A percentile compares a stretch with the other conserved stretches of the same genome.
phyloP scores from a whole-genome alignment of 2,888 invertebrate species.

The Plagiodera versicolora region DNA sequence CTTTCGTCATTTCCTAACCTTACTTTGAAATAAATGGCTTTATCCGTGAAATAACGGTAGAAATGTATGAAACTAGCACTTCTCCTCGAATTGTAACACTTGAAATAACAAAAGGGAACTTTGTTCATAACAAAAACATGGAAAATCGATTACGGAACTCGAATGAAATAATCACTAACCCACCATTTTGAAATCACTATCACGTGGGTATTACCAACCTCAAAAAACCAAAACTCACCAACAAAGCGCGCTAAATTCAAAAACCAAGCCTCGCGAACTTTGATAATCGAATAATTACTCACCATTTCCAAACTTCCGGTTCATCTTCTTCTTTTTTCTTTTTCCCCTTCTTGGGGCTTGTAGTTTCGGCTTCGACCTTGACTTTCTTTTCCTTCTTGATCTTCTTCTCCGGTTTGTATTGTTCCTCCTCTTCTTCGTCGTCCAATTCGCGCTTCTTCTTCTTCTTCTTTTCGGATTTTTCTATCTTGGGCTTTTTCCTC shows the following conservation, averaged over 20 bases:
- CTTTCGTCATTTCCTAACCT: constrained; percentile 23
- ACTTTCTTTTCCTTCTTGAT: constrained; percentile 44
- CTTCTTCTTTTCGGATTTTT: constrained; percentile 56
- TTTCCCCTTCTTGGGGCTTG: constrained; percentile 63
- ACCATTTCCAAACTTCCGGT: constrained; percentile 92
- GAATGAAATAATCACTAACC: neutral
- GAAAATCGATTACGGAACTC: neutral
- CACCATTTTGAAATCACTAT: neutral
- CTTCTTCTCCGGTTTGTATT: constrained; percentile 62
- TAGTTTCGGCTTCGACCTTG: constrained; percentile 39
- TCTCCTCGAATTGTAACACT: constrained; percentile 9
- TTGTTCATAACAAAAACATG: constrained; percentile 21
- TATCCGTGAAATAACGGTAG: constrained; percentile 9
- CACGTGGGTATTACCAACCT: neutral
- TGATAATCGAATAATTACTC: constrained; percentile 45
- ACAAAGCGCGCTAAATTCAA: constrained; percentile 1
- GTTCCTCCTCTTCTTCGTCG: constrained; percentile 61
- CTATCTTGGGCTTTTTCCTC: constrained; percentile 68
- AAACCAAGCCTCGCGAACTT: neutral
- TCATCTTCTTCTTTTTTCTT: constrained; percentile 82
- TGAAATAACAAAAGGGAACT: constrained; percentile 10
- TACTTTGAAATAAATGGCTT: constrained; percentile 26
- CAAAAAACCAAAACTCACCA: neutral
- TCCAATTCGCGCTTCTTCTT: constrained; percentile 55
- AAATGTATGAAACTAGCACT: constrained; percentile 12